Evolutionary conservation across 2,888 invertebrate genomes (phyloP), one percentile per base, ranked within the genome.

Genomic region (Uropetala carovei): DNA sequence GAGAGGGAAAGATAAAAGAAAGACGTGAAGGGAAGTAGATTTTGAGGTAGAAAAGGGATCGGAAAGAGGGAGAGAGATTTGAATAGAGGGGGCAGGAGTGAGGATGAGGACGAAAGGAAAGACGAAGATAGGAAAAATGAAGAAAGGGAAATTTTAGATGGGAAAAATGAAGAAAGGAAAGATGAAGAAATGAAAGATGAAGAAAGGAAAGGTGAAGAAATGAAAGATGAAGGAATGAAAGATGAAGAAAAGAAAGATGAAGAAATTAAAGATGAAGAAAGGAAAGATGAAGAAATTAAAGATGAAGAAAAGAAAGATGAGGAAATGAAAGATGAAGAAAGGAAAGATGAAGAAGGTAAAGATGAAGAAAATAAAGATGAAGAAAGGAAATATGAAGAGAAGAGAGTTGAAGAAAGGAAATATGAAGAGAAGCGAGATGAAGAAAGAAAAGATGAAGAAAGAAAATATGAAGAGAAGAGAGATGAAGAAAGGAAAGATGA

Each of bases 321-420:
- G 75, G 75, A 75, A 22, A 22, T 22, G 59, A 22, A 75, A 22
- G 27, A 22, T 75, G 27, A 22, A n/a, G 22, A 22, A n/a, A 4
- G 27, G n/a, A n/a, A n/a, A n/a, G n/a, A n/a, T 0, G 64, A 18
- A 18, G 64, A n/a, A n/a, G n/a, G 64, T 0, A 64, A 64, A 64
- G 64, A 64, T n/a, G 75, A 68, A 68, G 22, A 68, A 8, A 22
- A 1, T 75, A 10, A 9, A 27, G 75, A 75, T n/a, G n/a, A 75
- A 75, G n/a, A 75, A 75, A 22, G 22, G 75, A 75, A 75, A 64
- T 64, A 64, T 64, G n/a, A n/a, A 64, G n/a, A 75, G 16, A 27
- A 10, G 75, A 75, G 75, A n/a, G 64, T 64, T 64, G 64, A 64
- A 22, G 11, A 75, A 9, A 22, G 22, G n/a, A n/a, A n/a, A n/a